phyloP scores from a whole-genome alignment of 2,113 vertebrate genomes.

The Conger conger region DNA sequence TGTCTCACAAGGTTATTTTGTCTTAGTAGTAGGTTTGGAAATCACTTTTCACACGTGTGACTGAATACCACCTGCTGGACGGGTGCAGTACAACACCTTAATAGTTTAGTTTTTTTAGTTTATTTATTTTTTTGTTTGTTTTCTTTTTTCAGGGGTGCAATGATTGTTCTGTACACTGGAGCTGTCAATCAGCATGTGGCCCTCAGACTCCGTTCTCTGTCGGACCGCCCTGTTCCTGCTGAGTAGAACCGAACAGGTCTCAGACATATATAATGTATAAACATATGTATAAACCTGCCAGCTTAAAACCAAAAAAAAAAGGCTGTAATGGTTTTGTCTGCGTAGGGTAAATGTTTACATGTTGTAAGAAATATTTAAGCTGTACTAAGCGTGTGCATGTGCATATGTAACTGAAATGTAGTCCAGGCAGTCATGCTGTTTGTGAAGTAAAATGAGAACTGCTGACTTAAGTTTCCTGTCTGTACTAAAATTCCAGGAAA shows the following conservation, averaged over 20 bases:
- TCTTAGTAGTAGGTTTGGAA: no score
- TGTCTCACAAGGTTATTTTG: background rate
- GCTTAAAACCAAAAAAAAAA: background rate
- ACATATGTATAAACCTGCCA: background rate
- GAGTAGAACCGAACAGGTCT: background rate
- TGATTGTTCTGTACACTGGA: conserved; percentile 5
- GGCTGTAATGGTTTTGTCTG: background rate
- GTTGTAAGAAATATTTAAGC: background rate
- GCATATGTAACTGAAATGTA: background rate
- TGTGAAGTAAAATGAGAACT: background rate
- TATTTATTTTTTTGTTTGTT: background rate
- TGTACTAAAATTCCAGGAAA: background rate
- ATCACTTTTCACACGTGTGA: background rate
- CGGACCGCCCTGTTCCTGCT: background rate
- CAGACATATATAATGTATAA: background rate
- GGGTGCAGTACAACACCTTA: background rate
- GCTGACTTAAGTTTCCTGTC: background rate
- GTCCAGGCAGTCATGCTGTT: background rate
- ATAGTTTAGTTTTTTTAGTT: background rate
- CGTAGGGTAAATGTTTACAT: background rate
- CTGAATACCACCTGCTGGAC: background rate
- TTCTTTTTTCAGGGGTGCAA: background rate
- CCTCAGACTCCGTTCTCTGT: background rate
- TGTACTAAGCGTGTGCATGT: background rate
- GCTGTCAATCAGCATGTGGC: background rate